Percentiles rank a stretch among this genome's conserved stretches.
phyloP scores from a whole-genome alignment of 2,797 vertebrate species.

The Etheostoma nigrum region DNA sequence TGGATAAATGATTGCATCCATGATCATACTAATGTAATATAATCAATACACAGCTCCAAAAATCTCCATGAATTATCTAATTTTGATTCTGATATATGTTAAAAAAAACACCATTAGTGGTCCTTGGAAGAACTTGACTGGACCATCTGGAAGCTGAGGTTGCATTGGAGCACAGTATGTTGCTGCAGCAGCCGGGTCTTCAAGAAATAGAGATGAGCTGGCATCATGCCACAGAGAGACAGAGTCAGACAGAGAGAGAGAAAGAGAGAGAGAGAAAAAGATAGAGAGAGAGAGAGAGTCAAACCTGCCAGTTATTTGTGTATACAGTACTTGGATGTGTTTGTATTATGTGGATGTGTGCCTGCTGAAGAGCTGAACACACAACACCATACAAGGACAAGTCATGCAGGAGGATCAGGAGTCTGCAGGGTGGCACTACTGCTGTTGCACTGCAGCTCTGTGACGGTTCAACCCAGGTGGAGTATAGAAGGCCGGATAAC shows the following conservation, averaged over 20 bases:
- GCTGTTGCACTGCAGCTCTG: neutral
- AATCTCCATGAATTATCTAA: neutral
- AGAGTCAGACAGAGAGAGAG: too few relatives aligned
- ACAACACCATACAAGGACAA: conserved; percentile 71
- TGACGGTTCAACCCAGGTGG: conserved; percentile 13
- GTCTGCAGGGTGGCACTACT: conserved; percentile 18
- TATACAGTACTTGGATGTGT: conserved; percentile 32
- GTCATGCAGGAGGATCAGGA: conserved; percentile 40
- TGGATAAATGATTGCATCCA: neutral
- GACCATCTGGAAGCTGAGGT: conserved; percentile 50
- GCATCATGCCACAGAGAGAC: conserved; percentile 29
- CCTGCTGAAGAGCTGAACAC: conserved; percentile 34
- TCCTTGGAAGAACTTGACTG: conserved; percentile 6
- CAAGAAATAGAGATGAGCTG: conserved; percentile 50
- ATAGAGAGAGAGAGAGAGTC: conserved; percentile 9
- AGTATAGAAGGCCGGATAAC: neutral
- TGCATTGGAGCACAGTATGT: conserved; percentile 24
- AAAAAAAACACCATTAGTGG: neutral
- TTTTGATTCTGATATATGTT: conserved; percentile 2
- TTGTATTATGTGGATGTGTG: conserved; percentile 35
- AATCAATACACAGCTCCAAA: neutral
- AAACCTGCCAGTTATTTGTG: conserved; percentile 45
- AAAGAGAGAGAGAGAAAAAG: too few relatives aligned
- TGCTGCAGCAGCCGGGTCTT: conserved; percentile 44
- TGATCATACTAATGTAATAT: neutral